Evolutionary conservation across 2,113 vertebrate genomes (phyloP), one percentile per base, ranked within the genome.

Genomic region (Chloropsis hardwickii): DNA sequence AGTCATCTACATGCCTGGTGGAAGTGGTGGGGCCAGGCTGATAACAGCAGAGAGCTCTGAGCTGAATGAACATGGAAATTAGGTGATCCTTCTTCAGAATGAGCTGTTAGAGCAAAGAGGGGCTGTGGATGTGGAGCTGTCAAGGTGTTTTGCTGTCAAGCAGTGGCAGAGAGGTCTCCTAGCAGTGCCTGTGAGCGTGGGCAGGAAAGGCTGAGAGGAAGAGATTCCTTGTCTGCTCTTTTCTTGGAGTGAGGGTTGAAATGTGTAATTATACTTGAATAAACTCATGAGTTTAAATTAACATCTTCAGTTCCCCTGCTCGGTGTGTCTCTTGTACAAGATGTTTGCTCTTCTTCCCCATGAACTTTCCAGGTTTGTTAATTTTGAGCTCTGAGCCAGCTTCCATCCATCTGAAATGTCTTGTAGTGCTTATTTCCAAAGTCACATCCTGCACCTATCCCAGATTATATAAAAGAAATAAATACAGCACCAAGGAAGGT

Each of bases 41-140:
- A 72, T 93, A 94, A 79, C 65, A 77, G 95, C 88, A 57, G 57
- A 92, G 88, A 88, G 84, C 86, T 94, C 48, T 27, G 86, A 92
- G 92, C 81, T 92, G 73, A 72, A 56, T 71, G 80, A 90, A 62
- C 73, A 11, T 87, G 91, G 86, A 92, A 96, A 96, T 92, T 2
- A 87, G 86, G 81, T 76, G 90, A 88, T 93, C 56, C 62, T 82
- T 91, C 86, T 95, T 82, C 87, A 65, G 86, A 93, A 83, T 7
- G 76, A 90, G 90, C 74, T 87, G 51, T 51, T 86, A 14, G 54
- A 92, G 84, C 53, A 22, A 16, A 74, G 65, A 64, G 48, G 42
- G 12, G 2, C 14, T 90, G 35, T 27, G 90, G 61, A 50, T 0
- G 1, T 13, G 64, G 69, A 58, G 39, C 67, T 69, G 84, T 71